Base-by-base conservation (phyloP, 2,113 vertebrate genomes). In the Siphamia tubifer region DNA sequence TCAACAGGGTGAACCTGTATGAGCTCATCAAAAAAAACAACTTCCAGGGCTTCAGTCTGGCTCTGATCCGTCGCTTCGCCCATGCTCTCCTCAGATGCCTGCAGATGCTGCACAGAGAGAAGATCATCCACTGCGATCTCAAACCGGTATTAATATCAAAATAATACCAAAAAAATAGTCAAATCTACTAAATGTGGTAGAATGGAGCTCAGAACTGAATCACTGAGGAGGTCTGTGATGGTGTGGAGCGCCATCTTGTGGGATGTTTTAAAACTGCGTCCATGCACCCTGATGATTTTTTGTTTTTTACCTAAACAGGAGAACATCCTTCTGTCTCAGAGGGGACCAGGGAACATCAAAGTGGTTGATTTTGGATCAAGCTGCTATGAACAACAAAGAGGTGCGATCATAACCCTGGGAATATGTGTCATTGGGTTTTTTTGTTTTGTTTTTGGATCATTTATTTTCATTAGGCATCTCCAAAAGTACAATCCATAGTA, bases 351-450 rank as follows among this genome's bases (percentile, higher is more conserved):
- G 20, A 95, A 95, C 66, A 95, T 98, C 76, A 98, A 98, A 88
- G 96, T 98, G 62, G 96, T 98, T 56, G 96, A 98, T 85, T 98
- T 98, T 90, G 96, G 96, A 68, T 98, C 96, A 44, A 98, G 96
- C 79, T 98, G 96, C 81, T 97, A 96, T 52, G 96, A 96, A 82
- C 92, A 97, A 73, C 95, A 98, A 87, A 95, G 94, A 91, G 95
- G 96, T 98, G 73, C 84, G 86, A 63, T 71, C 27, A 3, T 39
- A 15, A 19, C 3, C 55, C n/a, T n/a, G n/a, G n/a, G n/a, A n/a
- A n/a, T n/a, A n/a, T n/a, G n/a, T n/a, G n/a, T n/a, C n/a, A n/a
- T n/a, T n/a, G n/a, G n/a, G n/a, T n/a, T n/a, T n/a, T n/a, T n/a
- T n/a, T n/a, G n/a, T n/a, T n/a, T n/a, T n/a, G n/a, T n/a, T n/a